These are phyloP conservation scores for Osmerus mordax DNA, from an alignment of 2,113 vertebrate genomes.

Conservation along the genomic window DNA sequence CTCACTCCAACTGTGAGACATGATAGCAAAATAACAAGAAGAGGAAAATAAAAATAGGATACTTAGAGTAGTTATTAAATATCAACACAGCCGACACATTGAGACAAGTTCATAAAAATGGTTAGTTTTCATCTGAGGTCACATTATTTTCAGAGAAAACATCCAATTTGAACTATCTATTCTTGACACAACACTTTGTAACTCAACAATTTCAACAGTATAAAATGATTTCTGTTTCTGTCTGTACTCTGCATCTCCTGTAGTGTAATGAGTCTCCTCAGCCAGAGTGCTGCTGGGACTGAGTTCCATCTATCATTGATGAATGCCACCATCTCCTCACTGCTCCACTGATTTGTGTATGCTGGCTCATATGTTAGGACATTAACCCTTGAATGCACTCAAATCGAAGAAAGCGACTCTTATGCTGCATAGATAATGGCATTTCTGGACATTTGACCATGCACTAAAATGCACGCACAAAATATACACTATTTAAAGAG, in stretches of 20 bases:
- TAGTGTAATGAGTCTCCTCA: not conserved
- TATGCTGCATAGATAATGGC: not conserved
- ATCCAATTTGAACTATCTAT: too few relatives aligned
- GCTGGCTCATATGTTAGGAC: conserved; percentile 21
- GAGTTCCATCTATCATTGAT: conserved; percentile 64
- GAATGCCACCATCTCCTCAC: conserved; percentile 49
- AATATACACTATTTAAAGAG: not conserved
- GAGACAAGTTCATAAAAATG: too few relatives aligned
- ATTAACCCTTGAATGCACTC: not conserved
- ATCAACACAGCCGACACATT: too few relatives aligned
- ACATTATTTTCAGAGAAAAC: too few relatives aligned
- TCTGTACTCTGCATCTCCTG: not conserved
- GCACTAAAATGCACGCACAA: not conserved
- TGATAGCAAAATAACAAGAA: too few relatives aligned
- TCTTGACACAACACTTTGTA: too few relatives aligned
- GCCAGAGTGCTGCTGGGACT: not conserved
- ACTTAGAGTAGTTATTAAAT: too few relatives aligned
- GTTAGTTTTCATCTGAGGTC: too few relatives aligned
- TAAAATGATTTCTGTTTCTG: too few relatives aligned
- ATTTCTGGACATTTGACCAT: not conserved
- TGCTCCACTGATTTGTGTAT: conserved; percentile 54
- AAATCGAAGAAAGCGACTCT: conserved; percentile 20
- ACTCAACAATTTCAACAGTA: too few relatives aligned
- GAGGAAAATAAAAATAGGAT: too few relatives aligned
- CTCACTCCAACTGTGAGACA: too few relatives aligned